Conservation (phyloP, 1,140 invertebrate species). For the Ostrea edulis region DNA sequence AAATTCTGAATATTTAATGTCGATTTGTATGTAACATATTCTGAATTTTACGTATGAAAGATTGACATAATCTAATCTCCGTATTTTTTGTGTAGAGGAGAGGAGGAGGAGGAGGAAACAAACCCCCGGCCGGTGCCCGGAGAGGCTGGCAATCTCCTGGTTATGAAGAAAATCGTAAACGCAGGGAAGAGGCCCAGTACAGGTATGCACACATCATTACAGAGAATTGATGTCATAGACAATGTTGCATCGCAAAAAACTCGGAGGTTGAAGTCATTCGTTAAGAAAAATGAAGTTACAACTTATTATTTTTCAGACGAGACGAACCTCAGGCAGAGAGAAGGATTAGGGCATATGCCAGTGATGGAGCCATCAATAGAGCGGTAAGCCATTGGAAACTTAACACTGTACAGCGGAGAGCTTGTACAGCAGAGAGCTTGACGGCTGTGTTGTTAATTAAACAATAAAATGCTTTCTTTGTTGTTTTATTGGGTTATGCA, state of each 20-base stretch:
- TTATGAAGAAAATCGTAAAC: slow-evolving; percentile 72
- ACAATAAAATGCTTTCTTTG: too few species aligned
- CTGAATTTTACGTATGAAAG: too few species aligned
- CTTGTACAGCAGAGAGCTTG: too few species aligned
- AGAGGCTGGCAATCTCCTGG: slow-evolving; percentile 71
- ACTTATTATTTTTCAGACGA: slow-evolving; percentile 24
- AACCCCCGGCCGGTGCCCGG: slow-evolving; percentile 54
- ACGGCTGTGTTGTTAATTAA: too few species aligned
- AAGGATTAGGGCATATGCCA: slow-evolving; percentile 48
- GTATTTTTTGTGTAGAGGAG: background rate
- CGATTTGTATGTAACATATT: too few species aligned
- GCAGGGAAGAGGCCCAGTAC: slow-evolving; percentile 67
- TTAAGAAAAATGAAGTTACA: background rate
- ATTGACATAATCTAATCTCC: background rate
- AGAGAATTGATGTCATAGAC: background rate
- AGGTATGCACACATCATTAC: slow-evolving; percentile 57
- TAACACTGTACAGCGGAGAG: background rate
- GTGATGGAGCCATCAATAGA: slow-evolving; percentile 55
- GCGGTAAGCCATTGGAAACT: background rate
- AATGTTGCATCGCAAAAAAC: too few species aligned
- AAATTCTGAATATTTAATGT: too few species aligned
- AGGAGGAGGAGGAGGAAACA: slow-evolving; percentile 2
- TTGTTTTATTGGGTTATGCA: too few species aligned
- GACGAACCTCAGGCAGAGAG: slow-evolving; percentile 51
- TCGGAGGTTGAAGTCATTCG: too few species aligned